Conservation (phyloP, 2,113 vertebrate species). For the Excalfactoria chinensis region DNA sequence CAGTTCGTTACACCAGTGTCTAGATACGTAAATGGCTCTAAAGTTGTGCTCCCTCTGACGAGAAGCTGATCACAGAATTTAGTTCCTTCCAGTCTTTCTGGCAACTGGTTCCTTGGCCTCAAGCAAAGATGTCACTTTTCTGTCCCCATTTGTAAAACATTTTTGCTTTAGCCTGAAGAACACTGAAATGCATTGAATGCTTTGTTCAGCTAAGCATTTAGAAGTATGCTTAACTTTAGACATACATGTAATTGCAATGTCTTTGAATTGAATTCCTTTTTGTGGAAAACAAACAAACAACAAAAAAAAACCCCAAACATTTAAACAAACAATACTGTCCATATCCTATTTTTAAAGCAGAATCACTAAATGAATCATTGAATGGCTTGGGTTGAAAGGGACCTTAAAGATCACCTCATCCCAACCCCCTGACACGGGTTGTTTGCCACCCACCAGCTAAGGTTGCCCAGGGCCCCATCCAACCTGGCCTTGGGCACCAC, state of each 20-base stretch:
- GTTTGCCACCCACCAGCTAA: too few species aligned
- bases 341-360: neutral
- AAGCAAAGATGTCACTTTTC: neutral
- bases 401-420: too few species aligned
- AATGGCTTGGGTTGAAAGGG: too few species aligned
- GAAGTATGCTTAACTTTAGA: neutral
- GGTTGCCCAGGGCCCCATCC: too few species aligned
- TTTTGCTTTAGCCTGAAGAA: neutral
- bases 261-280: neutral
- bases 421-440: too few species aligned
- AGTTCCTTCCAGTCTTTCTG: neutral
- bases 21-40: neutral
- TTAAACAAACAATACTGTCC: neutral
- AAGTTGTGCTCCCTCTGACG: neutral
- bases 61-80: neutral
- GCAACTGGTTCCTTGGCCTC: neutral
- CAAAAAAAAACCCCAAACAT: neutral
- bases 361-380: neutral
- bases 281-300: neutral
- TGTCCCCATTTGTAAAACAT: neutral
- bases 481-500: too few species aligned
- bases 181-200: neutral
- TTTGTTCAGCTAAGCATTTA: neutral
- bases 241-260: neutral
- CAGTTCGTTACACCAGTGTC: neutral